Conservation (phyloP, 2,888 invertebrate species). For the Trichopria drosophilae region DNA sequence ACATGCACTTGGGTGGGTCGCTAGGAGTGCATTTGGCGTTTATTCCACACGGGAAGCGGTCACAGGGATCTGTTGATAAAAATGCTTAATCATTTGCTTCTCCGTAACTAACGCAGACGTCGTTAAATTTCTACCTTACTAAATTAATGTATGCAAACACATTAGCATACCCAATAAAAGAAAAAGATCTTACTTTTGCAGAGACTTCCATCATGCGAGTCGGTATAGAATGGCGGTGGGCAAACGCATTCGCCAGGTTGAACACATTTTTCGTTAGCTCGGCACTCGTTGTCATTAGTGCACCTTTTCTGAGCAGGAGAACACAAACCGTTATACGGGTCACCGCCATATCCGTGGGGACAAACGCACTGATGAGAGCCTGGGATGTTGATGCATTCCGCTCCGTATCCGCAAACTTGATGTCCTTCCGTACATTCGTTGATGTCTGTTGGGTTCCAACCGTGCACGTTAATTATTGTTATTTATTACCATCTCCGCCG, state of each 20-base stretch:
- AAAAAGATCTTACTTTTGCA: conserved; percentile 71
- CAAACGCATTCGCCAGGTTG: conserved; percentile 91
- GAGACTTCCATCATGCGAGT: conserved; percentile 78
- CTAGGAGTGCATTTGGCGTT: conserved; percentile 88
- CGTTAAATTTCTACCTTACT: neutral
- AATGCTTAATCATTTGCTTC: no score
- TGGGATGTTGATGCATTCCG: conserved; percentile 78
- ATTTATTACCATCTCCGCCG: no score
- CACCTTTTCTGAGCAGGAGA: conserved; percentile 82
- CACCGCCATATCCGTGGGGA: conserved; percentile 79
- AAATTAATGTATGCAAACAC: neutral
- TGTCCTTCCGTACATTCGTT: conserved; percentile 80
- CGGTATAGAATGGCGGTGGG: conserved; percentile 86
- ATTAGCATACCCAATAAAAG: neutral
- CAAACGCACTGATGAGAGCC: conserved; percentile 82
- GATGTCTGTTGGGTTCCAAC: conserved; percentile 68
- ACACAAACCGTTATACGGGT: conserved; percentile 80
- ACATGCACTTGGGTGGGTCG: conserved; percentile 87
- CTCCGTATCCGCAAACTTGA: conserved; percentile 81
- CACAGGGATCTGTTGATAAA: conserved; percentile 69
- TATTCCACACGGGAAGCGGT: conserved; percentile 85
- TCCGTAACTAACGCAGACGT: no score
- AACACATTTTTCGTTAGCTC: conserved; percentile 84
- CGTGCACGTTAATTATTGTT: no score
- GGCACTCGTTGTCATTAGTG: conserved; percentile 80